Evolutionary conservation across 2,797 vertebrate species (phyloP), one percentile per base, ranked within the genome.

Genomic region (Artibeus lituratus): DNA sequence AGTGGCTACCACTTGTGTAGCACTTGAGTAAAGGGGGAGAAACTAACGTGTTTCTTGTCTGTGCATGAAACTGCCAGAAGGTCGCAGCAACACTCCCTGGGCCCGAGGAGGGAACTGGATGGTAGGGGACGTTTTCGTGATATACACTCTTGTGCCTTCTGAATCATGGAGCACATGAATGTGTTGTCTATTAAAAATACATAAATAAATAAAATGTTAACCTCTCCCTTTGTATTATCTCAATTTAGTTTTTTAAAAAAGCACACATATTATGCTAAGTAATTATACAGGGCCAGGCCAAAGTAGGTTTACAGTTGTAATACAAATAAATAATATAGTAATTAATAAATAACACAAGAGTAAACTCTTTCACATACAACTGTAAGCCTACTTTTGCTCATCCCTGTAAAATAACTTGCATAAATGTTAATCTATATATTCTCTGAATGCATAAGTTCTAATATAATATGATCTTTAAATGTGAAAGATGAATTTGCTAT

Each of bases 371-470:
- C 11, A 53, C n/a, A n/a, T 24, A 35, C n/a, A 77, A 35, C 74
- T 35, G 62, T 65, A 37, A 53, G n/a, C 49, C 76, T 78, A 55
- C 22, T 24, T 78, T 26, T 37, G 76, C 51, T 49, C n/a, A 53
- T 4, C 7, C 21, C n/a, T 26, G 76, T 53, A 59, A 82, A 91
- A 37, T 78, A 86, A 77, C 29, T 82, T 78, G 22, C 32, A n/a
- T 32, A 65, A n/a, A 74, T 51, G 9, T 57, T 74, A 74, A 67
- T 55, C 35, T 87, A 24, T 70, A 37, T 49, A 62, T 2, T 53
- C 37, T 76, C 18, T 80, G 53, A 94, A 92, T 83, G 82, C 80
- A 85, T 47, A 82, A 82, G 49, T n/a, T 89, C 59, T 92, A 72
- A 55, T 32, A 24, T 70, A 84, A n/a, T 10, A 39, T 39, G 80